Evolutionary conservation across 2,113 vertebrate genomes (phyloP), one percentile per base, ranked within the genome.

Genomic region (Labrus mixtus): DNA sequence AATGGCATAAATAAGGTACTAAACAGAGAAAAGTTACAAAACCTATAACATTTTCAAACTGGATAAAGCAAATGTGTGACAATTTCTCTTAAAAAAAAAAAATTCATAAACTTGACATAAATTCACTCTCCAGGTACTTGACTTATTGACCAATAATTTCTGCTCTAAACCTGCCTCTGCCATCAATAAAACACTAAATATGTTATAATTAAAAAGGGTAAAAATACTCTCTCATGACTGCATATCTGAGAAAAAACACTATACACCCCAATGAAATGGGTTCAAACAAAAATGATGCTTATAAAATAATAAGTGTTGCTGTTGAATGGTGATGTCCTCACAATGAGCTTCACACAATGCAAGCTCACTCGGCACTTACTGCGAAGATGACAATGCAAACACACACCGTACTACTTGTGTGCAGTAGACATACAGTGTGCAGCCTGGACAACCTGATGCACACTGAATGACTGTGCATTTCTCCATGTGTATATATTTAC

Each of bases 401-500:
- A 19, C 33, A 45, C 3, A 7, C 33, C 3, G 20, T 8, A 16
- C 20, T 53, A 29, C 13, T n/a, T 33, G 20, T 73, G 60, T 61
- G 37, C 41, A 45, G 43, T 1, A 48, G 1, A 48, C 20, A 22
- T 59, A 51, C 41, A 69, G 75, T 51, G 55, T 16, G n/a, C 25
- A 58, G 55, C 57, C 65, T 80, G 65, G 63, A 59, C 64, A 36
- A 64, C 73, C 57, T 11, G 54, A 78, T 86, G 85, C 81, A 61
- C 41, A 71, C 72, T 84, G 78, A 79, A 87, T 86, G 79, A 92
- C 91, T 81, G 67, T 73, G 87, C 84, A 73, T 82, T 82, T 88
- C 79, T 25, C 13, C 23, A 53, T 75, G 74, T 61, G 86, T 89
- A 81, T 92, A 95, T 94, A 94, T 95, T 94, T 93, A 94, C 91